Base-by-base conservation (phyloP, 1,140 invertebrate genomes). In the Bursaphelenchus mucronatus region DNA sequence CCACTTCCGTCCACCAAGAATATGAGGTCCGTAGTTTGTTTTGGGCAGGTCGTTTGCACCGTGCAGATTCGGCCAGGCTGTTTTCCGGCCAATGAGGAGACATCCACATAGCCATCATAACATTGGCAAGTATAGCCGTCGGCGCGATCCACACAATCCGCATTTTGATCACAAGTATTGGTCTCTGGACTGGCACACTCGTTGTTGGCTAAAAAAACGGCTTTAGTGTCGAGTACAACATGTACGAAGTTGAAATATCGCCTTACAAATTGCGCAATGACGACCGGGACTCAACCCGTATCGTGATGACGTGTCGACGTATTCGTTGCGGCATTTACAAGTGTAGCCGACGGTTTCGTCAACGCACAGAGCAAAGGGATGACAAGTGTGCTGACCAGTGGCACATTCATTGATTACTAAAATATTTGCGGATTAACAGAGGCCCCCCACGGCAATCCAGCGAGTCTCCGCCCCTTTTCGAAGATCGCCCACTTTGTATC, bases 121-220 rank as follows among this genome's bases (percentile, higher is more conserved):
- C 83, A 84, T 17, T 75, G 62, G 69, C 83, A 84, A 9, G 71
- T 73, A 65, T 75, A 83, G 8, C 70, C 56, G 17, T 82, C 81
- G n/a, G 72, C 63, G 9, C 68, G 70, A 58, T 83, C 82, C n/a
- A 78, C 67, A 69, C 83, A 84, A 17, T 76, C 69, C 7, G 83
- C 82, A 66, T 83, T 79, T 17, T 74, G 73, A 61, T 82, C 71
- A 64, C 82, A 83, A 46, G 80, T 81, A 49, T 81, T 76, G 43
- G 80, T n/a, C 40, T 17, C 10, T 3, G 11, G 57, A 59, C 21
- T 17, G 11, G 13, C 19, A 39, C 57, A 59, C 7, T 59, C 57
- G 40, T 59, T 59, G 19, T 13, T 46, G 1, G 13, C 40, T 15
- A 50, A n/a, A 9, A n/a, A n/a, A 30, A 30, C 30, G 5, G 30